Conservation (phyloP, 1,140 invertebrate species). For the Drosophila kurseongensis region DNA sequence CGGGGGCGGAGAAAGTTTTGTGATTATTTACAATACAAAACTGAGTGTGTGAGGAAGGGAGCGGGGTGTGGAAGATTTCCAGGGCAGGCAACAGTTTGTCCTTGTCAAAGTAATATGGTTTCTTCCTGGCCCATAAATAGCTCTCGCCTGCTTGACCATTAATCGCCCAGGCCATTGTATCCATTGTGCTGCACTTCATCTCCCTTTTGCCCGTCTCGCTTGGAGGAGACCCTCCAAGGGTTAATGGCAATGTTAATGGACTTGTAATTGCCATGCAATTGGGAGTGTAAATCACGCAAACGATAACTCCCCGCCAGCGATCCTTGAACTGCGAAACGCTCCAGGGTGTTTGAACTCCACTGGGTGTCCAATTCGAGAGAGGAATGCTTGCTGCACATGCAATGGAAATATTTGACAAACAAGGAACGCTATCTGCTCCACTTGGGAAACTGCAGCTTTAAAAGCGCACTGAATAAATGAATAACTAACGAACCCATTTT, state of each 20-base stretch:
- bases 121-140: slow-evolving; percentile 51
- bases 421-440: slow-evolving; percentile 10
- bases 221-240: slow-evolving; percentile 50
- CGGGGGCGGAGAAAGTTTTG: slow-evolving; percentile 40
- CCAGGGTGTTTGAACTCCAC: slow-evolving; percentile 17
- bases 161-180: slow-evolving; percentile 30
- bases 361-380: slow-evolving; percentile 7
- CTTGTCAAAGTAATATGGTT: slow-evolving; percentile 52
- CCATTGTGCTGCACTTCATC: slow-evolving; percentile 32
- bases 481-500: slow-evolving; percentile 4
- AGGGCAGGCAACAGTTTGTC: slow-evolving; percentile 43
- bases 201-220: background rate
- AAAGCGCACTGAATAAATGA: slow-evolving; percentile 1
- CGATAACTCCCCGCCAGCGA: slow-evolving; percentile 40
- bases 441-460: background rate
- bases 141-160: slow-evolving; percentile 45
- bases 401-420: slow-evolving; percentile 30
- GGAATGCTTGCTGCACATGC: slow-evolving; percentile 35
- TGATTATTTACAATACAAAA: slow-evolving; percentile 59
- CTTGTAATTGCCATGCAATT: slow-evolving; percentile 78
- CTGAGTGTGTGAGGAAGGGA: background rate
- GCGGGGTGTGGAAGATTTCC: background rate
- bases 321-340: slow-evolving; percentile 22
- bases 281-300: slow-evolving; percentile 70
- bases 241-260: slow-evolving; percentile 80